Evolutionary conservation across 2,113 vertebrate species (phyloP), one percentile per base, ranked within the genome.

Genomic region (Urocolius indicus): DNA sequence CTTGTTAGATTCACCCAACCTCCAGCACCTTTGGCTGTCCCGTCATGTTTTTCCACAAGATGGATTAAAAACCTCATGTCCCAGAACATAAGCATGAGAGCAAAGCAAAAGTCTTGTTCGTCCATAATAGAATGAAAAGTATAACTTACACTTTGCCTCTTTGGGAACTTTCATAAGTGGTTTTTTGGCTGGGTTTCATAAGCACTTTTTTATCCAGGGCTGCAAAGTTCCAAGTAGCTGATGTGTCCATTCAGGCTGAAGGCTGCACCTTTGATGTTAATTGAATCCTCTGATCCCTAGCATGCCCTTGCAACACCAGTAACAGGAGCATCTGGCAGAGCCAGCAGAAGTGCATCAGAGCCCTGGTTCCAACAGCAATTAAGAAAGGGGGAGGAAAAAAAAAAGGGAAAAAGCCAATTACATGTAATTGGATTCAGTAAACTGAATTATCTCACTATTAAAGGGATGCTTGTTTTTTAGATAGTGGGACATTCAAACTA

Each of bases 361-460:
- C 55, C 55, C 46, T 22, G 58, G 10, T 26, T 76, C 58, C 91
- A 83, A 59, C 66, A 93, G 91, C 91, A 77, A 74, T 91, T 94
- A 16, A 46, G 26, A 4, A 13, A 22, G 36, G 55, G n/a, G 54
- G 11, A 20, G 24, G 21, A 30, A 16, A 13, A 10, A 12, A 27
- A 54, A 1, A 2, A 49, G 69, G 58, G 46, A 67, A 89, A 90
- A 94, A 97, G 67, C 84, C 95, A 94, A 97, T 95, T 97, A 94
- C 30, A 38, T 74, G 75, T 96, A 95, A 96, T 96, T 97, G 96
- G 87, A 95, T 97, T 93, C 93, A 71, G 95, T 95, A 97, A 96
- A 97, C 95, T 91, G 96, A 96, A 97, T 97, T 97, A 95, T 95
- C 94, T 90, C 87, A 52, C 93, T 90, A 85, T 95, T 95, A 95